Evolutionary conservation across 2,888 invertebrate genomes (phyloP).

Genomic region (Xestia ashworthii): DNA sequence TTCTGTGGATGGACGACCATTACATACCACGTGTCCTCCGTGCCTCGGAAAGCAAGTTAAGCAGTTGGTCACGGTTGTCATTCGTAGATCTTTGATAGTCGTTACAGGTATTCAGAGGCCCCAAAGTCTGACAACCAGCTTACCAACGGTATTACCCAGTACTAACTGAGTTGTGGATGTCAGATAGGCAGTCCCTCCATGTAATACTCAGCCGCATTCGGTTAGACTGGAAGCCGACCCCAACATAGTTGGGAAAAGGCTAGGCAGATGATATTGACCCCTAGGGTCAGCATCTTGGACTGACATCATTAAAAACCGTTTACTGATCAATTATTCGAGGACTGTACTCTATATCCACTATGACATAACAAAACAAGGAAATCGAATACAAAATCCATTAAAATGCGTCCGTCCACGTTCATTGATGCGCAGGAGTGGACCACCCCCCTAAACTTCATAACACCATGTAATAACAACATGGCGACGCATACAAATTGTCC

Average conservation of each 20-base stretch:
- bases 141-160: too few species aligned
- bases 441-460: constrained; percentile 52
- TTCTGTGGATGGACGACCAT: background rate
- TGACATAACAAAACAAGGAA: constrained; percentile 55
- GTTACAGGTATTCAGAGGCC: too few species aligned
- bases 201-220: background rate
- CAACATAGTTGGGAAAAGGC: too few species aligned
- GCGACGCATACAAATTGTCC: constrained; percentile 50
- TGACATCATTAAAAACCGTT: background rate
- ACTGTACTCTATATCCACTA: constrained; percentile 36
- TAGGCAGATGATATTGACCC: too few species aligned
- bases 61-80: too few species aligned
- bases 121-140: too few species aligned
- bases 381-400: constrained; percentile 23
- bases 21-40: too few species aligned
- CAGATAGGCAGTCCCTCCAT: too few species aligned
- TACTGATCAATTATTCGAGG: constrained; percentile 27
- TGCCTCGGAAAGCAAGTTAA: too few species aligned
- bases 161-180: too few species aligned
- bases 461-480: constrained; percentile 48
- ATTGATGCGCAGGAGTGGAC: constrained; percentile 44
- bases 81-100: too few species aligned
- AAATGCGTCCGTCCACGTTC: constrained; percentile 24
- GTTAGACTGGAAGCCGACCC: background rate
- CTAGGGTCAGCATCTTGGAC: background rate